phyloP scores from a whole-genome alignment of 2,113 vertebrate genomes.

The Anhinga anhinga region DNA sequence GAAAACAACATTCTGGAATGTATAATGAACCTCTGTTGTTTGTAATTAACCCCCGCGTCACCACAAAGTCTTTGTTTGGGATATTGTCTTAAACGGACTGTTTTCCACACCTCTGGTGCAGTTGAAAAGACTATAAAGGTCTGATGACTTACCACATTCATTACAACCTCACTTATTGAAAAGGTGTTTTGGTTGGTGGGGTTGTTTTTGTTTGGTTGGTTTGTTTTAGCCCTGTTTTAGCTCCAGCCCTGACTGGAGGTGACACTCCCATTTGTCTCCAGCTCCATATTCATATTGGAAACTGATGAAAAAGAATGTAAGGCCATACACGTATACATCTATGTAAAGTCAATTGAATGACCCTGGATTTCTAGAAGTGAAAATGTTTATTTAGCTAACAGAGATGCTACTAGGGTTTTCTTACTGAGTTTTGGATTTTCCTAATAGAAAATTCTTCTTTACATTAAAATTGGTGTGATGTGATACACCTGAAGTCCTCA shows the following conservation, averaged over 20 bases:
- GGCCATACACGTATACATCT: background rate
- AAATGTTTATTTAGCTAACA: background rate
- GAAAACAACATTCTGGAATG: constrained; percentile 62
- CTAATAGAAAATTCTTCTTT: background rate
- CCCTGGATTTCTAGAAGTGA: background rate
- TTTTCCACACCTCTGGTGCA: constrained; percentile 34
- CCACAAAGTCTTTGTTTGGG: constrained; percentile 44
- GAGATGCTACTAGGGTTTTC: background rate
- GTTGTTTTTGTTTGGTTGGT: background rate
- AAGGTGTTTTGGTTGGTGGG: background rate
- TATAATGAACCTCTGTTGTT: constrained; percentile 65
- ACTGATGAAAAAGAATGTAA: background rate
- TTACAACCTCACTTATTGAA: background rate
- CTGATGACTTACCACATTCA: background rate
- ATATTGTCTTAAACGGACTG: constrained; percentile 31
- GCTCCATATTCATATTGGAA: background rate
- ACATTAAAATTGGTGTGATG: background rate
- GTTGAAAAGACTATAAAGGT: background rate
- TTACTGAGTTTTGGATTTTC: background rate
- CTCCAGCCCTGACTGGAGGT: background rate
- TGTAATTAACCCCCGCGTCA: constrained; percentile 65
- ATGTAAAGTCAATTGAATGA: background rate
- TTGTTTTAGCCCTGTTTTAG: background rate
- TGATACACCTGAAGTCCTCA: background rate
- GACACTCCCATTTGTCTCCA: background rate